Evolutionary conservation across 2,888 invertebrate genomes (phyloP), one percentile per base, ranked within the genome.

Genomic region (Dolomedes plantarius): DNA sequence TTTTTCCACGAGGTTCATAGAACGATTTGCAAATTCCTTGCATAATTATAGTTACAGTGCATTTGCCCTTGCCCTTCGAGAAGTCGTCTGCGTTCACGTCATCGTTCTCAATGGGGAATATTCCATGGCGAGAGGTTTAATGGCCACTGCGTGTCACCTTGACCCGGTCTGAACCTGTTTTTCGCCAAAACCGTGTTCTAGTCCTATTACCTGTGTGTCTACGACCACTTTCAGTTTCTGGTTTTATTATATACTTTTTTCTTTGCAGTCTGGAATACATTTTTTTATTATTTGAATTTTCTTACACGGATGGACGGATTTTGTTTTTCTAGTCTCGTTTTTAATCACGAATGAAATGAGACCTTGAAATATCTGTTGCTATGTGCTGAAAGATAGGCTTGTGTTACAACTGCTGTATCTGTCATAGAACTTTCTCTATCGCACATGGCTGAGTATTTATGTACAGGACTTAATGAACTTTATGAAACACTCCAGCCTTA

Each of bases 71-170:
- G 56, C 23, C 56, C 56, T 56, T 56, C 56, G 56, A 56, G 23
- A 56, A 56, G 56, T 56, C 56, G 56, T 56, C 56, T 56, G 56
- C 19, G 56, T 23, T 56, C 23, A 56, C 56, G 56, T 56, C 56
- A 56, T 56, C 23, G 19, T 56, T 56, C 56, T 56, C 23, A 56
- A 56, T 56, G 56, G 56, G 56, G 56, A 56, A 56, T 56, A 56
- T 56, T 56, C 56, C 23, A 19, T 56, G 56, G 23, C 56, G 56
- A 19, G 56, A 56, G 62, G 81, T 81, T 81, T 81, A 81, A 81
- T 81, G 81, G 62, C 81, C 81, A 80, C 46, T 31, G 19, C 67
- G 56, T 81, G 74, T 81, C 81, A 81, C 81, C 81, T 81, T 81
- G 81, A 81, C 81, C 81, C 36, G 74, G 29, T 68, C 67, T 36